phyloP scores from a whole-genome alignment of 1,140 invertebrate species.

The Choristoneura fumiferana region DNA sequence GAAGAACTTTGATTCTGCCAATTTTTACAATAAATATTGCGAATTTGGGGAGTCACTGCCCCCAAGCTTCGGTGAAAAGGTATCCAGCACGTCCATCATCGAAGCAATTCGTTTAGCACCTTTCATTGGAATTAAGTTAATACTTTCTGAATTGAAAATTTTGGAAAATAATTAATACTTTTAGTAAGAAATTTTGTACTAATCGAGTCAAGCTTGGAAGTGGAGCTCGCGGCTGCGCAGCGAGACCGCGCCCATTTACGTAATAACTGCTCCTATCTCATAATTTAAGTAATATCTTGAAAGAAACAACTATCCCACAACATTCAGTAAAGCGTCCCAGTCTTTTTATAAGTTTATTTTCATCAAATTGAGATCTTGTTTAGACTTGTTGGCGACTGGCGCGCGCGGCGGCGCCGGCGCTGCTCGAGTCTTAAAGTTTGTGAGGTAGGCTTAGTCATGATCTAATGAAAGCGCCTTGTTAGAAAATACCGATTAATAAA shows the following conservation, averaged over 20 bases:
- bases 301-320: constrained; percentile 77
- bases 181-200: constrained; percentile 74
- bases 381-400: constrained; percentile 68
- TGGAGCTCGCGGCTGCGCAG: constrained; percentile 39
- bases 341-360: constrained; percentile 78
- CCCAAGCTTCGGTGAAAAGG: constrained; percentile 17
- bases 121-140: constrained; percentile 62
- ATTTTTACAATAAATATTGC: constrained; percentile 25
- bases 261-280: constrained; percentile 75
- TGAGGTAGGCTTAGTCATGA: constrained; percentile 79
- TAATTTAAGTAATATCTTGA: constrained; percentile 76
- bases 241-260: constrained; percentile 46
- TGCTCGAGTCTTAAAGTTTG: constrained; percentile 65
- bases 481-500: constrained; percentile 79
- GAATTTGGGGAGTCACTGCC: constrained; percentile 20
- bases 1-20: constrained; percentile 66
- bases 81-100: constrained; percentile 39
- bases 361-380: constrained; percentile 78
- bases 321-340: constrained; percentile 78
- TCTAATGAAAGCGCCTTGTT: constrained; percentile 78
- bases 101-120: constrained; percentile 48
- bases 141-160: constrained; percentile 72
- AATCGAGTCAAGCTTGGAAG: constrained; percentile 57
- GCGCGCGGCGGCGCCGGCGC: constrained; percentile 39
- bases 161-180: constrained; percentile 77